Evolutionary conservation across 2,888 invertebrate species (phyloP).

Genomic region (Laothoe populi): DNA sequence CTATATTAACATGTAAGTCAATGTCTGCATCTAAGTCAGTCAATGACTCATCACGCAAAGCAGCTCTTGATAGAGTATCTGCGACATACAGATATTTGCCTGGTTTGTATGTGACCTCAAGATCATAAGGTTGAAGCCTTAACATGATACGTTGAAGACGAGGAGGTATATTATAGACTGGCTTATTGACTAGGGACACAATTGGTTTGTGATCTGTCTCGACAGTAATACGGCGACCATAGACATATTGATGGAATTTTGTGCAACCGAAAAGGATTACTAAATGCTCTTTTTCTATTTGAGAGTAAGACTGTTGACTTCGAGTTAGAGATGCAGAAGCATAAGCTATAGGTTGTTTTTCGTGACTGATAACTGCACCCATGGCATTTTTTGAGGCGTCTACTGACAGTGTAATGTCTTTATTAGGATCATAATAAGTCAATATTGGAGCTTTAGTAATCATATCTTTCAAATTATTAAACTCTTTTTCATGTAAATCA

Average conservation of each 20-base stretch:
- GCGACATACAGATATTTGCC: conserved; percentile 39
- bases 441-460: not conserved
- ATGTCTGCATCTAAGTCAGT: conserved; percentile 12
- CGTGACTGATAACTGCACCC: conserved; percentile 25
- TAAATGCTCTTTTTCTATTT: conserved; percentile 30
- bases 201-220: conserved; percentile 3
- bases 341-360: conserved; percentile 22
- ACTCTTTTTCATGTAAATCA: conserved; percentile 4
- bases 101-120: conserved; percentile 37
- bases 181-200: not conserved
- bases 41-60: not conserved
- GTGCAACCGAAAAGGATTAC: conserved; percentile 29
- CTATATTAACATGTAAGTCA: conserved; percentile 9
- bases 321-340: conserved; percentile 21
- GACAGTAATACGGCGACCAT: conserved; percentile 15
- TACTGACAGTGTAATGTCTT: conserved; percentile 11
- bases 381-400: conserved; percentile 26
- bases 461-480: conserved; percentile 10
- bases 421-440: conserved; percentile 13
- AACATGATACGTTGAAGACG: conserved; percentile 49
- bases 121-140: conserved; percentile 36
- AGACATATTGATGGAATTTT: conserved; percentile 31
- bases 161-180: conserved; percentile 29
- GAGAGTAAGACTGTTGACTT: conserved; percentile 26
- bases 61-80: conserved; percentile 37